Base-by-base conservation (phyloP, 2,888 invertebrate species). In the Scaptomyza reducta region DNA sequence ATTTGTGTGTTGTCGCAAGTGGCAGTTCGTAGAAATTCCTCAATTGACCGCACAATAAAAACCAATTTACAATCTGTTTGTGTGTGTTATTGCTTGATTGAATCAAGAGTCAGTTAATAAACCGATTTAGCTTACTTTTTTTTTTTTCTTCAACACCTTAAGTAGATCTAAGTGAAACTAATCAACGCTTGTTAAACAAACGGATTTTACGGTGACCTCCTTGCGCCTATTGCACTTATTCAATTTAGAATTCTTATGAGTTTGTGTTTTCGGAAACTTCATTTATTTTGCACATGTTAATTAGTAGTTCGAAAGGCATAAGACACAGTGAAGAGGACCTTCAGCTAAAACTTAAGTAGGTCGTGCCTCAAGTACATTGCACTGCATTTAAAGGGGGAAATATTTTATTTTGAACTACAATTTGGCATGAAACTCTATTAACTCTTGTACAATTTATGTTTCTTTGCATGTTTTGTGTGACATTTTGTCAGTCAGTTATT, bases 11-110 rank as follows among this genome's bases (percentile, higher is more conserved):
- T 59, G 46, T 22, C 4, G 22, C 22, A 27, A 13, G 22, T 22
- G 14, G 45, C 55, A 47, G 63, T 45, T 58, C 56, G 65, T 35
- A 55, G 55, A 58, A 61, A 60, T 35, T 61, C 71, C 65, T 77
- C 82, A 85, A 85, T 85, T 85, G 86, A 47, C 49, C 70, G 66
- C 74, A 77, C 73, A 85, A 85, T 85, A 72, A 80, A 80, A 72
- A 63, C 66, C 70, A 85, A 85, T 85, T 85, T 78, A 68, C 63
- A 63, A 77, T 54, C 47, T 33, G 22, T 59, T 55, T 41, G 38
- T 29, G 56, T 45, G 50, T 70, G 50, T 55, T 56, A 38, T 42
- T 27, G 45, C 62, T 77, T 86, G 76, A 86, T 78, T 88, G 74
- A 84, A 86, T 88, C 88, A 79, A 85, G 83, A 63, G 71, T 7